phyloP scores from a whole-genome alignment of 2,888 invertebrate species.

The Hemithea aestivaria region DNA sequence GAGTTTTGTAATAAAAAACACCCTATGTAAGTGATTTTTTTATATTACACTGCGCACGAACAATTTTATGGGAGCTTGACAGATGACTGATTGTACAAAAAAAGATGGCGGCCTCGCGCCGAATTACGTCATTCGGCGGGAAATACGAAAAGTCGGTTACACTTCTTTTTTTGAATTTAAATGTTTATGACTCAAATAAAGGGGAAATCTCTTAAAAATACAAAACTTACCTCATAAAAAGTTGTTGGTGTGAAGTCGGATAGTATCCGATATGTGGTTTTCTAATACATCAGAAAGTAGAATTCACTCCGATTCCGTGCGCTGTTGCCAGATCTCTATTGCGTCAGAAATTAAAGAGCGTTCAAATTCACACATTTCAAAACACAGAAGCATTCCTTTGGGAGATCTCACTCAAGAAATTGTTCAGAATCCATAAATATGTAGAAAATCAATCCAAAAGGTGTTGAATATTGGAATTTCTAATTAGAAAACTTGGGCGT shows the following conservation, averaged over 20 bases:
- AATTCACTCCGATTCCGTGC: conserved; percentile 62
- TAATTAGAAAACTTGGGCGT: conserved; percentile 34
- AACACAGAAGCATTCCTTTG: conserved; percentile 58
- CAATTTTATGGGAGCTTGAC: conserved; percentile 52
- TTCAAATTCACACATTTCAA: conserved; percentile 70
- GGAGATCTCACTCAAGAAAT: conserved; percentile 31
- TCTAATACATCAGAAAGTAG: conserved; percentile 57
- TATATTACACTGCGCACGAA: conserved; percentile 54
- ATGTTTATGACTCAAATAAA: not conserved
- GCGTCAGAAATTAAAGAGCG: conserved; percentile 70
- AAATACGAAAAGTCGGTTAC: conserved; percentile 59
- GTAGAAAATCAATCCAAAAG: conserved; percentile 13
- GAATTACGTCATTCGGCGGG: conserved; percentile 73
- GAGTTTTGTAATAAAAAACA: conserved; percentile 50
- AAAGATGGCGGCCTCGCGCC: conserved; percentile 54
- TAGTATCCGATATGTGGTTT: conserved; percentile 46
- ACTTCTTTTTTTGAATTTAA: conserved; percentile 26
- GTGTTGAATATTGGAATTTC: conserved; percentile 16
- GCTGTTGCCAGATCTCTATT: conserved; percentile 75
- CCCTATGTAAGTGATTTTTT: conserved; percentile 51
- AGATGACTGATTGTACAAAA: conserved; percentile 61
- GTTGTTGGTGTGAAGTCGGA: conserved; percentile 40
- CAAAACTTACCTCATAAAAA: conserved; percentile 64
- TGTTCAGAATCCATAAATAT: conserved; percentile 22
- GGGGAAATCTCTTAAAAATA: conserved; percentile 5